These are phyloP conservation scores for Ptychadena robeensis DNA, from an alignment of 2,797 vertebrate species.

Conservation along the genomic window DNA sequence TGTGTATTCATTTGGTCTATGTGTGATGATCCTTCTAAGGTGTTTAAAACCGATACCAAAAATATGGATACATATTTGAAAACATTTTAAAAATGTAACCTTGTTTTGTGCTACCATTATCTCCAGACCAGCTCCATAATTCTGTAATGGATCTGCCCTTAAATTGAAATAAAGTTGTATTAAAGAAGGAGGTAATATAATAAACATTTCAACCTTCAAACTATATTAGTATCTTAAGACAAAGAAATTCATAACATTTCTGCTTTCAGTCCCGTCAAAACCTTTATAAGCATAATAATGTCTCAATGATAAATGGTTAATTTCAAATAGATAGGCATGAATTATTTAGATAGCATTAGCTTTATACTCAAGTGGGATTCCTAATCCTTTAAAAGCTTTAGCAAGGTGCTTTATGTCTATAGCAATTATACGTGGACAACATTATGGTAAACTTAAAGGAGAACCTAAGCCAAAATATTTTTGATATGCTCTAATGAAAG, in stretches of 20 bases:
- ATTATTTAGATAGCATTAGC: constrained; percentile 57
- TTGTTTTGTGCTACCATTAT: constrained; percentile 9
- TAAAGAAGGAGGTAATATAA: constrained; percentile 21
- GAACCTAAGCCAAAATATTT: constrained; percentile 20
- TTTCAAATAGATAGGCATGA: constrained; percentile 46
- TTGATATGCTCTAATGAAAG: constrained; percentile 5
- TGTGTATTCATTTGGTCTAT: no score
- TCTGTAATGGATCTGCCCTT: constrained; percentile 26
- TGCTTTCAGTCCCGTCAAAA: constrained; percentile 28
- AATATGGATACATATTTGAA: not conserved
- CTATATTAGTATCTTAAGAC: constrained; percentile 34
- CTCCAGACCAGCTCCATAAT: not conserved
- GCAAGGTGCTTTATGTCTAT: constrained; percentile 33
- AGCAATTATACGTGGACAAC: constrained; percentile 29
- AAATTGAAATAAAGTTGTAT: constrained; percentile 11
- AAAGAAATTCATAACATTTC: constrained; percentile 13
- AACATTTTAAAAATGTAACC: not conserved
- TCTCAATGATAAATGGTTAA: constrained; percentile 48
- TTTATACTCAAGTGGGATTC: constrained; percentile 24
- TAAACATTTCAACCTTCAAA: constrained; percentile 15
- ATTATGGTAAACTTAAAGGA: constrained; percentile 28
- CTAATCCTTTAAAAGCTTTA: constrained; percentile 55
- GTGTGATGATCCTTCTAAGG: no score
- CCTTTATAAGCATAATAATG: constrained; percentile 33
- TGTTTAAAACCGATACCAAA: no score